Base-by-base conservation (phyloP, 2,797 vertebrate genomes). In the Adrianichthys oophorus region DNA sequence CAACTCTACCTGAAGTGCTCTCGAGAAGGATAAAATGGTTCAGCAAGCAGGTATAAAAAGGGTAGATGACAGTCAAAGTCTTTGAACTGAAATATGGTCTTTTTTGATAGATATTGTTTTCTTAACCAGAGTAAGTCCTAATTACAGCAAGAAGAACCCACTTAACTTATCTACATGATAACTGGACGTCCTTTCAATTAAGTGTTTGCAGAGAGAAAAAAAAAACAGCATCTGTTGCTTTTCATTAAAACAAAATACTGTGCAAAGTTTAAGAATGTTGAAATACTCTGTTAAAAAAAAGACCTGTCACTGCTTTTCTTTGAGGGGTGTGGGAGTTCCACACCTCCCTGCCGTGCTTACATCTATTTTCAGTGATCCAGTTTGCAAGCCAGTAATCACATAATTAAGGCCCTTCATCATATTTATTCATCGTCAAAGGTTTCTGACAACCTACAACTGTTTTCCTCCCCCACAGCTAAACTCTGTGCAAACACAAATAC, bases 391-490 rank as follows among this genome's bases (percentile, higher is more conserved):
- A 81, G 85, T 83, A 88, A 87, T 90, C 82, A 85, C 78, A 74
- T 88, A 89, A 89, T 90, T 88, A 87, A 85, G 80, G 80, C 76
- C 82, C 83, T 86, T 85, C 80, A 87, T 88, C 82, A 85, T 83
- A 88, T 89, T 85, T 85, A 88, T 87, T 85, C 82, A 88, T 87
- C 79, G 74, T 85, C 79, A 85, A 87, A 85, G 76, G 61, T 86
- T 86, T 78, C 73, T 89, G 89, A 88, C 87, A 88, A 83, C 84
- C 80, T 78, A 79, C 84, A 89, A 89, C 85, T 84, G 80, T 84
- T 85, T 84, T 77, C 68, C 83, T 78, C 79, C 84, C 81, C 76
- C 85, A 77, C 64, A 64, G 79, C 74, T 88, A 86, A 88, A 85
- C 82, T 72, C 78, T 84, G 75, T 76, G 79, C 72, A 86, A 85